Evolutionary conservation across 2,888 invertebrate genomes (phyloP), one percentile per base, ranked within the genome.

Genomic region (Ligdia adustata): DNA sequence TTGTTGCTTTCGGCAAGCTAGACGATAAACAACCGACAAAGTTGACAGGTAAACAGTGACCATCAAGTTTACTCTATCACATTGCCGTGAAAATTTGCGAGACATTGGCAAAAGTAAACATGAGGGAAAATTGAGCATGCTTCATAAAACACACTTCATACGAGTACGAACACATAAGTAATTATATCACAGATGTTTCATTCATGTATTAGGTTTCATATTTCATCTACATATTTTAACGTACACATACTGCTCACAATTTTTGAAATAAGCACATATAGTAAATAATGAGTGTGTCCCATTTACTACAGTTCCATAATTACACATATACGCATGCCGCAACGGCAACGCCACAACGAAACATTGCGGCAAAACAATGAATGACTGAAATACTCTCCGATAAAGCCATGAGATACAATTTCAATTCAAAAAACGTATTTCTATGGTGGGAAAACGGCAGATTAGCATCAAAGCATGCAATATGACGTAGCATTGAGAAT

Each of bases 401-500:
- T 35, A 38, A 46, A 43, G 27, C 22, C 41, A 49, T 43, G 44
- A 52, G 56, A 59, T 55, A 50, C 48, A 31, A 60, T 47, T 57
- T 52, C 42, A 46, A 57, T 60, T 51, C 56, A 55, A 33, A 47
- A 48, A 49, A 24, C 42, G 46, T 48, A 52, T 38, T 45, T 51
- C 46, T 47, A 45, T 50, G 46, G 60, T 60, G 60, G 57, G 60
- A 60, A 55, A 34, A 51, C 16, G 28, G 32, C 13, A 53, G 59
- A 60, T 60, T 51, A 44, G 7, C 51, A 55, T 57, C 57, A 45
- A 46, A 42, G 40, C 53, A 51, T 57, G 60, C 55, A 57, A 55
- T 55, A 60, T 53, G 51, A 54, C 38, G 52, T 27, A 53, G 51
- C 52, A 53, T 53, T 57, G 47, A 53, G 55, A 45, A 47, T 57